Evolutionary conservation across 2,113 vertebrate genomes (phyloP).

Genomic region (Dascyllus trimaculatus): DNA sequence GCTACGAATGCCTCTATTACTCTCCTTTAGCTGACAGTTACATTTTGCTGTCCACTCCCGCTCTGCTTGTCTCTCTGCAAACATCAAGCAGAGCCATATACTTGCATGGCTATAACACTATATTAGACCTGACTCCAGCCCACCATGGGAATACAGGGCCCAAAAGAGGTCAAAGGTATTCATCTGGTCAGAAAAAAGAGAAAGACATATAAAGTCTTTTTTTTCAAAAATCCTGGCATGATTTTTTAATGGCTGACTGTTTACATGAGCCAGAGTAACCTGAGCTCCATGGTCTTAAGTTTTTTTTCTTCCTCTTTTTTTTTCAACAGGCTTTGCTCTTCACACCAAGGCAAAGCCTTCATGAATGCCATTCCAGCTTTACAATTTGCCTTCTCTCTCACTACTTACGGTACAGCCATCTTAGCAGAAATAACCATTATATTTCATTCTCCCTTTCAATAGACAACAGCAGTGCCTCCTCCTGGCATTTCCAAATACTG

Average conservation of each 20-base stretch:
- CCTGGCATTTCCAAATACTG: slow-evolving; percentile 21
- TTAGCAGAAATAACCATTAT: slow-evolving; percentile 49
- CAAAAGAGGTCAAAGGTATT: slow-evolving; percentile 76
- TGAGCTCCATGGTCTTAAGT: slow-evolving; percentile 75
- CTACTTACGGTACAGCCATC: slow-evolving; percentile 39
- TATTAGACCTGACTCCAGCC: slow-evolving; percentile 73
- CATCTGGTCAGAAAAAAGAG: slow-evolving; percentile 64
- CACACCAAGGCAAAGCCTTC: slow-evolving; percentile 77
- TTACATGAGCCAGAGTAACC: slow-evolving; percentile 82
- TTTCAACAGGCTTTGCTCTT: slow-evolving; percentile 73
- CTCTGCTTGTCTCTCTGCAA: slow-evolving; percentile 64
- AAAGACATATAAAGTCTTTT: slow-evolving; percentile 42
- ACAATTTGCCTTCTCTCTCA: slow-evolving; percentile 51
- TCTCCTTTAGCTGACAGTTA: slow-evolving; percentile 83
- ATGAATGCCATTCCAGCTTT: slow-evolving; percentile 77
- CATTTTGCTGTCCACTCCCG: slow-evolving; percentile 77
- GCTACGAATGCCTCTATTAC: slow-evolving; percentile 83
- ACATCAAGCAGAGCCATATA: slow-evolving; percentile 75
- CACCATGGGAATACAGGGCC: slow-evolving; percentile 68
- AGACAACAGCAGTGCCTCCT: slow-evolving; percentile 19
- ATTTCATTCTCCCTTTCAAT: slow-evolving; percentile 27
- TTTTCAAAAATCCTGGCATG: slow-evolving; percentile 67
- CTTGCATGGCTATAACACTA: slow-evolving; percentile 72
- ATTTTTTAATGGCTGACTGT: slow-evolving; percentile 82
- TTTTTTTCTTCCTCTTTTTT: slow-evolving; percentile 62